These are phyloP conservation scores for Triops longicaudatus DNA, from an alignment of 1,140 invertebrate genomes.

Conservation along the genomic window DNA sequence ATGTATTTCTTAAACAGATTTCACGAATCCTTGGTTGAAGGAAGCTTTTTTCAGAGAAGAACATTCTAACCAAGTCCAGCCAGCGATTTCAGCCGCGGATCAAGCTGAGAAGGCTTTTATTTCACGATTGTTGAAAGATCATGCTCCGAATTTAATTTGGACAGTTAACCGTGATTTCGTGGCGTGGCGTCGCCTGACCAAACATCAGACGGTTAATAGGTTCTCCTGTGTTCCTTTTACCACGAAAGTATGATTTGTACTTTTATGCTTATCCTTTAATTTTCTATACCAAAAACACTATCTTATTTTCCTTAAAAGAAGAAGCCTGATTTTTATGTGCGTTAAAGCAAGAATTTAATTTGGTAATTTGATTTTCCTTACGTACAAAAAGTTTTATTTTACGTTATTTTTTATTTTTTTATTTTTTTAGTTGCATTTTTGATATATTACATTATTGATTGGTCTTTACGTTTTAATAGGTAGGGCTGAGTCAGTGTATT, in stretches of 20 bases:
- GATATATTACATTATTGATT: constrained; percentile 31
- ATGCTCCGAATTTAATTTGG: constrained; percentile 74
- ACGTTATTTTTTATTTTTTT: background rate
- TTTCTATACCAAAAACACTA: no score
- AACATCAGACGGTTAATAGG: constrained; percentile 60
- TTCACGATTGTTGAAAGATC: constrained; percentile 43
- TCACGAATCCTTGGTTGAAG: constrained; percentile 29
- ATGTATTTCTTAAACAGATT: constrained; percentile 17
- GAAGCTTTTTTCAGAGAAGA: constrained; percentile 18
- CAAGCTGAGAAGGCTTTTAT: constrained; percentile 31
- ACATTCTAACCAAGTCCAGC: constrained; percentile 30
- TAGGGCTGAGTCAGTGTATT: constrained; percentile 66
- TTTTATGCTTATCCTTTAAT: background rate
- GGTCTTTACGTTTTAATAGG: constrained; percentile 39
- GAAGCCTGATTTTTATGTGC: no score
- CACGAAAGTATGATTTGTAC: constrained; percentile 63
- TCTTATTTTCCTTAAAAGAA: no score
- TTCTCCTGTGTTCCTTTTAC: constrained; percentile 76
- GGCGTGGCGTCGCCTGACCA: constrained; percentile 53
- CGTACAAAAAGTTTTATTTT: no score
- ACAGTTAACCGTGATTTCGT: constrained; percentile 71
- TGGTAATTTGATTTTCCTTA: no score
- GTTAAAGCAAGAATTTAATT: no score
- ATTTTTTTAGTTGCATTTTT: background rate
- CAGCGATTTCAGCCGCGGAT: constrained; percentile 27